These are phyloP conservation scores for Coturnix japonica DNA, from an alignment of 2,113 vertebrate species.

Conservation along the genomic window DNA sequence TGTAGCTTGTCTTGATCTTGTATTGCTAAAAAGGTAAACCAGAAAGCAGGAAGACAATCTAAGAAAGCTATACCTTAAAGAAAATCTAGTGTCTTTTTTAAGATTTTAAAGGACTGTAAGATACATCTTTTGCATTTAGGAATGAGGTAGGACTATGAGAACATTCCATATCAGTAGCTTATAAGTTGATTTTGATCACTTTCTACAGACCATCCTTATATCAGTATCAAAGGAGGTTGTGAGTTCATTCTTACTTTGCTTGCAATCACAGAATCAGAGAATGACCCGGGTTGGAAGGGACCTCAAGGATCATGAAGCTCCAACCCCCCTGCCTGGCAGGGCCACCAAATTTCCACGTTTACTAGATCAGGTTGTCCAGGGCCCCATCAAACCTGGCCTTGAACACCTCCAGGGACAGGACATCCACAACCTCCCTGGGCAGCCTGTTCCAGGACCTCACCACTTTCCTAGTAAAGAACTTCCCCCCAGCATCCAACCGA, in stretches of 20 bases:
- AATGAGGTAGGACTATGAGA: not conserved
- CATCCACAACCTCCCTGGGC: too few species aligned
- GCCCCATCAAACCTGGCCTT: too few species aligned
- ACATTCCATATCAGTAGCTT: not conserved
- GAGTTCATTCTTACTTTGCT: not conserved
- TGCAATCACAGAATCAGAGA: not conserved
- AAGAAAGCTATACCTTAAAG: conserved; percentile 8
- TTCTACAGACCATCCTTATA: not conserved
- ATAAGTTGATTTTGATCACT: not conserved
- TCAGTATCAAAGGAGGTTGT: not conserved
- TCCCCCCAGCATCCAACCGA: too few species aligned
- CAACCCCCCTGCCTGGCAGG: too few species aligned
- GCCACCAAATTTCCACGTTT: too few species aligned
- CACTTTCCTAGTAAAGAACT: too few species aligned
- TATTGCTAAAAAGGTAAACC: conserved; percentile 79
- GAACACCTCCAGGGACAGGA: too few species aligned
- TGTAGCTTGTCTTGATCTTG: conserved; percentile 96
- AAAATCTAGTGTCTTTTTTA: not conserved
- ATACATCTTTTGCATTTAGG: not conserved
- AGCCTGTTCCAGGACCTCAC: too few species aligned
- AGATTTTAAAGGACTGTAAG: not conserved
- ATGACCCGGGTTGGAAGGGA: too few species aligned
- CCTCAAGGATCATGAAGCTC: too few species aligned
- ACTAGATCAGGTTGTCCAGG: too few species aligned
- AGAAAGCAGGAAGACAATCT: conserved; percentile 62